Evolutionary conservation across 2,113 vertebrate species (phyloP).

Genomic region (Seriola dumerili): DNA sequence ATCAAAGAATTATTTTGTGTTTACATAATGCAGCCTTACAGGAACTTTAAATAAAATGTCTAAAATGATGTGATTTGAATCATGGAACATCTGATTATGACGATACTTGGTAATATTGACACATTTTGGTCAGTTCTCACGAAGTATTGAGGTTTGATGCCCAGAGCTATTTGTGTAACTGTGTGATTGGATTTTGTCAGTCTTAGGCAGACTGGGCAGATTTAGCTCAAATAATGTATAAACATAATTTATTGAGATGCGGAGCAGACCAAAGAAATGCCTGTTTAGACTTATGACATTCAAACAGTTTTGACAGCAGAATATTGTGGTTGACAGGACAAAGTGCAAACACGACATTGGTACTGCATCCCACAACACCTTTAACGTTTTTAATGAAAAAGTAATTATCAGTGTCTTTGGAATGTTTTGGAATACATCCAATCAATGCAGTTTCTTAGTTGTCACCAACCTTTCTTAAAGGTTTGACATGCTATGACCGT

Average conservation of each 20-base stretch:
- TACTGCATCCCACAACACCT: background rate
- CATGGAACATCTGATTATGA: background rate
- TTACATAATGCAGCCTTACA: background rate
- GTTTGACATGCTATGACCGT: background rate
- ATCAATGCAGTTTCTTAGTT: background rate
- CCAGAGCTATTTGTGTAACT: background rate
- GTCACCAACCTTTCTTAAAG: background rate
- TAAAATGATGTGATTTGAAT: background rate
- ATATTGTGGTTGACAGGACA: too few relatives aligned
- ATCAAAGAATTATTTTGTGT: background rate
- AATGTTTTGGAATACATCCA: conserved; percentile 15
- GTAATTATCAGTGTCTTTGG: background rate
- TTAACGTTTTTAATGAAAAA: background rate
- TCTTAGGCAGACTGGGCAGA: conserved; percentile 6
- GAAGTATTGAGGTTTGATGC: background rate
- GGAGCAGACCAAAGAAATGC: conserved; percentile 11
- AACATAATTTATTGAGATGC: conserved; percentile 21
- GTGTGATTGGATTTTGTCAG: background rate
- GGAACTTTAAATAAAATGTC: background rate
- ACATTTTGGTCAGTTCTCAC: background rate
- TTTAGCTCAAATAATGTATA: background rate
- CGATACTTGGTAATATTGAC: background rate
- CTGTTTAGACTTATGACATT: background rate
- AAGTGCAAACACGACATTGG: background rate
- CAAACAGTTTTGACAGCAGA: conserved; percentile 2